Base-by-base conservation (phyloP, 2,888 invertebrate genomes). In the Amphipyra tragopoginis region DNA sequence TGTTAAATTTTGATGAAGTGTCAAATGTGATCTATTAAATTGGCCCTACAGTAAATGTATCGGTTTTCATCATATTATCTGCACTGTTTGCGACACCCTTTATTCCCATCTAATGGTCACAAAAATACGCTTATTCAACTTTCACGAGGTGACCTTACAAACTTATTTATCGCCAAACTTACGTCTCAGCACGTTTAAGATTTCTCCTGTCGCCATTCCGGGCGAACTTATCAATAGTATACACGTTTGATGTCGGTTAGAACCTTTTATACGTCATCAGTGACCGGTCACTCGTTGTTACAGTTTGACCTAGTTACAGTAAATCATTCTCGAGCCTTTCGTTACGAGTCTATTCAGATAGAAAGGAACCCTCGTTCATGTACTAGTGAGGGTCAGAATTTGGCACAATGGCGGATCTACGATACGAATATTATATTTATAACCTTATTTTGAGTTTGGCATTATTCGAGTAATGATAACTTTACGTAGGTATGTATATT, bases 321-420 rank as follows among this genome's bases (percentile, higher is more conserved):
- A 36, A 56, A 63, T 52, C 54, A 67, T 63, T 60, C 47, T 33
- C n/a, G 53, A 55, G 51, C 26, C 56, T 54, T 61, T 74, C 68
- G 65, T 66, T 65, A 65, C 50, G 57, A 39, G 13, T 15, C 58
- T 48, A 74, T 74, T 68, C 63, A 68, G 42, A 51, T 44, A 45
- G 42, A 49, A 34, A 21, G 42, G 15, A 52, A 58, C 54, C 58
- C 50, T 33, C 40, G 40, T 60, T 62, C 55, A 53, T 53, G 39
- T 44, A 48, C 34, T 26, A 15, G 14, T 44, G 42, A 57, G 43
- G 56, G 39, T 49, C 44, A 48, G 48, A 43, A 63, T 49, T 51
- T 15, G 11, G n/a, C 45, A 72, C 69, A 63, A 67, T 72, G 48
- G 44, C 14, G 50, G 51, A 64, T 62, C 39, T 65, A 63, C 53